Evolutionary conservation across 2,113 vertebrate genomes (phyloP).

Genomic region (Tragelaphus imberbis): DNA sequence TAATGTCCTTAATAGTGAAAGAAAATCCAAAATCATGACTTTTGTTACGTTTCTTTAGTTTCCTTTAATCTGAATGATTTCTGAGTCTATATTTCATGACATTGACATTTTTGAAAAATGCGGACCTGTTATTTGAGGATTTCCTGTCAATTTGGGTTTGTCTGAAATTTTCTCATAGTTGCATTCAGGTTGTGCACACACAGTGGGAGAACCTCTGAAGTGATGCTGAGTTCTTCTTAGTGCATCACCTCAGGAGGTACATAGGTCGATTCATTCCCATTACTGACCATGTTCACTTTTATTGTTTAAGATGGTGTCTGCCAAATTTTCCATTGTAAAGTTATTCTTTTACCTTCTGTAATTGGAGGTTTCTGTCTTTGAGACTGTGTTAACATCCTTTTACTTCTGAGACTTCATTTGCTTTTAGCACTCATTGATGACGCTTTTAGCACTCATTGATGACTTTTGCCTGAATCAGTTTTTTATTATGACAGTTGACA

Average conservation of each 20-base stretch:
- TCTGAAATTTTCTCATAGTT: not conserved
- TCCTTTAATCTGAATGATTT: not conserved
- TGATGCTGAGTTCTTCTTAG: not conserved
- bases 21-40: not conserved
- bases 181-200: not conserved
- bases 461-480: not conserved
- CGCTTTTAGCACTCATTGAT: not conserved
- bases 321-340: not conserved
- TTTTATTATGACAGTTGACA: not conserved
- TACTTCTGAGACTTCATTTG: not conserved
- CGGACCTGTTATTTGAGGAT: not conserved
- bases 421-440: not conserved
- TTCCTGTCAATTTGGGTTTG: not conserved
- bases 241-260: not conserved
- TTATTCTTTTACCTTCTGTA: not conserved
- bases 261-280: not conserved
- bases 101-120: not conserved
- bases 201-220: not conserved
- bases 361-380: not conserved
- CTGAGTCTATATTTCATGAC: not conserved
- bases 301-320: not conserved
- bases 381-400: not conserved
- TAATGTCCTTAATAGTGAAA: not conserved
- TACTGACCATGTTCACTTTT: not conserved
- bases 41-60: not conserved